These are phyloP conservation scores for Eremobia ochroleuca DNA, from an alignment of 2,888 invertebrate genomes.

Conservation along the genomic window DNA sequence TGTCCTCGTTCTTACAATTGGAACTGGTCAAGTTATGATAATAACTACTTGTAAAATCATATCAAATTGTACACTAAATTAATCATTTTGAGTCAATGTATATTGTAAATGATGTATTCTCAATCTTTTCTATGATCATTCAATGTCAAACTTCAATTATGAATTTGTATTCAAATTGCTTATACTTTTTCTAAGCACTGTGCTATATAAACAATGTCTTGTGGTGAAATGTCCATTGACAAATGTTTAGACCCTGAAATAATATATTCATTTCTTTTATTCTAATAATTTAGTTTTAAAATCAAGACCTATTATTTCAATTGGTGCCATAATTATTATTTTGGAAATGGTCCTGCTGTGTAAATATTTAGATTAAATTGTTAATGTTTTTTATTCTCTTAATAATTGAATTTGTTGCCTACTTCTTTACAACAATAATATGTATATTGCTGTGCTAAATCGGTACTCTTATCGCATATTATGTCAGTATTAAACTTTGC, in stretches of 20 bases:
- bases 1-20: conserved; percentile 59
- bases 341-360: conserved; percentile 71
- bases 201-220: conserved; percentile 68
- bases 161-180: conserved; percentile 61
- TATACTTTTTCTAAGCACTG: conserved; percentile 57
- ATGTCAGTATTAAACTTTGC: conserved; percentile 72
- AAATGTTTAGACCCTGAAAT: conserved; percentile 33
- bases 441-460: conserved; percentile 59
- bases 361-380: conserved; percentile 72
- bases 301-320: conserved; percentile 69
- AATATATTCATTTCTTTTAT: conserved; percentile 33
- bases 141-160: conserved; percentile 58
- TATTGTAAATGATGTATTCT: conserved; percentile 68
- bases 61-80: conserved; percentile 77
- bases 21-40: conserved; percentile 62
- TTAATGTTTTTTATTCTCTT: conserved; percentile 61
- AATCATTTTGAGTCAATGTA: conserved; percentile 69
- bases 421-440: conserved; percentile 52
- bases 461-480: conserved; percentile 59
- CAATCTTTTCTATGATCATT: conserved; percentile 66
- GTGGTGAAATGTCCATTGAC: conserved; percentile 66
- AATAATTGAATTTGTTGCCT: conserved; percentile 58
- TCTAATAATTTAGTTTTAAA: conserved; percentile 50
- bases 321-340: conserved; percentile 81
- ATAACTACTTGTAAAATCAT: conserved; percentile 73